Percentiles rank a stretch among this genome's conserved stretches.
Conservation (phyloP, 2,888 invertebrate species). For the Ornithoptera alexandrae region DNA sequence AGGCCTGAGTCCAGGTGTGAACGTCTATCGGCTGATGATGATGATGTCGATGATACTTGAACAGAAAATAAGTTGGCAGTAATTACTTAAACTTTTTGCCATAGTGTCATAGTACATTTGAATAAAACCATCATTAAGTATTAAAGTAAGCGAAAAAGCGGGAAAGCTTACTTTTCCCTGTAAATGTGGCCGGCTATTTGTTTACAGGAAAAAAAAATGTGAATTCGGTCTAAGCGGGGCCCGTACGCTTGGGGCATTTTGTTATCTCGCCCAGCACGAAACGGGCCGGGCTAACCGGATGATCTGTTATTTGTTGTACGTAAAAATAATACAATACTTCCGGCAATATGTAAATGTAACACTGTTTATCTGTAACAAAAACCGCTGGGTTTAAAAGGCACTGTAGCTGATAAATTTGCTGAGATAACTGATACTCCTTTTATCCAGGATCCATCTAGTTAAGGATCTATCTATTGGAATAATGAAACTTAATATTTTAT, state of each 20-base stretch:
- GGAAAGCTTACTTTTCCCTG: conserved; percentile 5
- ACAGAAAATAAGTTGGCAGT: not conserved
- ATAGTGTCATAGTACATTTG: conserved; percentile 8
- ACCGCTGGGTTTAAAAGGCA: not conserved
- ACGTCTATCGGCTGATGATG: too few species aligned
- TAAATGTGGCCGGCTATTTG: conserved; percentile 13
- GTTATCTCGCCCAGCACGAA: conserved; percentile 20
- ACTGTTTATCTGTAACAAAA: not conserved
- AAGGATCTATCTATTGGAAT: too few species aligned
- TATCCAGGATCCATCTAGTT: too few species aligned
- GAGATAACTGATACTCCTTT: too few species aligned
- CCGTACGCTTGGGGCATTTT: conserved; percentile 15
- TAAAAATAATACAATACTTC: conserved; percentile 2
- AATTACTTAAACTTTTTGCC: not conserved
- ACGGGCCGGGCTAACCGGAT: conserved; percentile 6
- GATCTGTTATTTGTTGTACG: conserved; percentile 12
- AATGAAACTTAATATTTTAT: too few species aligned
- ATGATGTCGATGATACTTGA: not conserved
- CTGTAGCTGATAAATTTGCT: too few species aligned
- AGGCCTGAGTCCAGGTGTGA: too few species aligned
- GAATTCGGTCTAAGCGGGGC: conserved; percentile 11
- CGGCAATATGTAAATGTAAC: not conserved
- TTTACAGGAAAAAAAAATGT: conserved; percentile 16
- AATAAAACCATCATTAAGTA: conserved; percentile 3
- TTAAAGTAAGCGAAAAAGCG: conserved; percentile 4